These are phyloP conservation scores for Cephus nigrinus DNA, from an alignment of 2,888 invertebrate genomes.

Conservation along the genomic window DNA sequence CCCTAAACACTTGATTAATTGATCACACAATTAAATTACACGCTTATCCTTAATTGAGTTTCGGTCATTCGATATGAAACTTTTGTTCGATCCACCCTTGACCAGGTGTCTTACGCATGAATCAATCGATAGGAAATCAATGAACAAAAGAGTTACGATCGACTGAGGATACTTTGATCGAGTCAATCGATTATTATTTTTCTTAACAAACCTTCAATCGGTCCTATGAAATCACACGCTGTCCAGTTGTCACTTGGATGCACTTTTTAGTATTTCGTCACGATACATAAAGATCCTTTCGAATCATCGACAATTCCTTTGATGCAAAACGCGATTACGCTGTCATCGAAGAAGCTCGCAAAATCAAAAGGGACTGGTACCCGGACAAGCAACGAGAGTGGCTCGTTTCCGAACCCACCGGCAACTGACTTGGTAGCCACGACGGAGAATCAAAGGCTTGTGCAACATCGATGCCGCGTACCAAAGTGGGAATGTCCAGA, in stretches of 20 bases:
- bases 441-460: conserved; percentile 48
- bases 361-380: neutral
- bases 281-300: neutral
- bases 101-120: neutral
- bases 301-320: neutral
- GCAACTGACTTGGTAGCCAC: conserved; percentile 47
- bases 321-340: neutral
- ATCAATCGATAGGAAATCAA: neutral
- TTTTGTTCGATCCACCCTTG: neutral
- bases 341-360: neutral
- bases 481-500: conserved; percentile 15
- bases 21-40: neutral
- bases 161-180: neutral
- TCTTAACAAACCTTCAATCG: neutral
- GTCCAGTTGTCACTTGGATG: neutral
- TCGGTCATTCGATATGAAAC: neutral
- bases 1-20: neutral
- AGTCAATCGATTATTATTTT: neutral
- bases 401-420: conserved; percentile 45
- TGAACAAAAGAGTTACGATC: neutral
- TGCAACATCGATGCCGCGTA: conserved; percentile 42
- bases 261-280: neutral
- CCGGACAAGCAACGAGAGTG: conserved; percentile 39
- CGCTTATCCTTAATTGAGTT: neutral
- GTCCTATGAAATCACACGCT: neutral